Percentiles rank a stretch among this genome's conserved stretches.
Conservation (phyloP, 2,113 vertebrate species). For the Trinectes maculatus region DNA sequence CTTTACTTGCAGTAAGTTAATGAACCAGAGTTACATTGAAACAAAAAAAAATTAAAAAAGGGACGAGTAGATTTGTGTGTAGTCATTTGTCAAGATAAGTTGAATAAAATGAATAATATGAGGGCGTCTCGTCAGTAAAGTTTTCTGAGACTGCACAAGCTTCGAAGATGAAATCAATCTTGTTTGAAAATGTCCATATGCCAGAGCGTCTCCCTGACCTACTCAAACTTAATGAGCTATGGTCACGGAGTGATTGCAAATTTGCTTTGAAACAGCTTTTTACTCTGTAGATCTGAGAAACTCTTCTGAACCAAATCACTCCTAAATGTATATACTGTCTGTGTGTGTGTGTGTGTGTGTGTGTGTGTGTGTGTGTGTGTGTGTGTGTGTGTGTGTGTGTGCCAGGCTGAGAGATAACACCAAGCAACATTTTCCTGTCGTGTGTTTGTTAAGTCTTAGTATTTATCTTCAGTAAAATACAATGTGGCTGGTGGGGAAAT, state of each 20-base stretch:
- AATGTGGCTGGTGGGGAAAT: conserved; percentile 1
- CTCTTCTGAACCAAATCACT: conserved; percentile 27
- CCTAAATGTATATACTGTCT: conserved; percentile 1
- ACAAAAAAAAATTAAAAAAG: neutral
- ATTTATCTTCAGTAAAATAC: conserved; percentile 35
- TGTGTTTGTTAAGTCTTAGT: conserved; percentile 15
- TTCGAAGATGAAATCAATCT: conserved; percentile 55
- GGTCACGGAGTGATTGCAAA: conserved; percentile 51
- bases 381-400: too few species aligned
- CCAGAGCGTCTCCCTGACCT: conserved; percentile 47
- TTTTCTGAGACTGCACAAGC: conserved; percentile 18
- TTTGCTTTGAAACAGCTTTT: conserved; percentile 42
- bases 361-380: too few species aligned
- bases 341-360: too few species aligned
- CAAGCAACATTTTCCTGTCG: conserved; percentile 11
- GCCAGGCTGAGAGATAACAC: conserved; percentile 1
- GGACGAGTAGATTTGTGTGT: neutral
- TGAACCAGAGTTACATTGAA: neutral
- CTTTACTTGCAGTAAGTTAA: neutral
- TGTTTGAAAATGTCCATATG: conserved; percentile 42
- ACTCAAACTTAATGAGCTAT: conserved; percentile 52
- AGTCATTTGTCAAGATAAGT: conserved; percentile 21
- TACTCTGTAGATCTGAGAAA: conserved; percentile 36
- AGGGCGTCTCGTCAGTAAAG: conserved; percentile 22
- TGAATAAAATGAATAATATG: conserved; percentile 5